phyloP scores from a whole-genome alignment of 2,797 vertebrate genomes.

The Galago senegalensis region DNA sequence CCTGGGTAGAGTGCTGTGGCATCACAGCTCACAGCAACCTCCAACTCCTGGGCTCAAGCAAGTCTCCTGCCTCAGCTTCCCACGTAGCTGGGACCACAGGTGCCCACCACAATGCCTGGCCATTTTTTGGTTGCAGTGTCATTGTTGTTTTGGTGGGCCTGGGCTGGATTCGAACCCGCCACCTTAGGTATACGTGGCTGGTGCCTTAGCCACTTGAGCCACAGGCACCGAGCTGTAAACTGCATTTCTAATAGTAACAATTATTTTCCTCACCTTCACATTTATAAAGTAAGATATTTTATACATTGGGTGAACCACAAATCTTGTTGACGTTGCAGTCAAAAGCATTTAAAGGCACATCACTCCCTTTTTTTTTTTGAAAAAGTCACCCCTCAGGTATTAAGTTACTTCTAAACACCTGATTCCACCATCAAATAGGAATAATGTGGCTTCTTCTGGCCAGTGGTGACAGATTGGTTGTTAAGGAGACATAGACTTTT shows the following conservation, averaged over 20 bases:
- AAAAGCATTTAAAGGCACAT: slow-evolving; percentile 85
- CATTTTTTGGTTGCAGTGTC: too few relatives aligned
- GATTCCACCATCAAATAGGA: slow-evolving; percentile 66
- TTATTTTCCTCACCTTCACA: slow-evolving; percentile 81
- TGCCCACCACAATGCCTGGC: too few relatives aligned
- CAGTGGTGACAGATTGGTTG: background rate
- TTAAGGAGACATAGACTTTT: slow-evolving; percentile 64
- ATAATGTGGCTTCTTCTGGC: slow-evolving; percentile 65
- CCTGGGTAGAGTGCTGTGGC: too few relatives aligned
- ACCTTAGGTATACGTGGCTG: too few relatives aligned
- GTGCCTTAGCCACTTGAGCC: too few relatives aligned
- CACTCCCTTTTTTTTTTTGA: slow-evolving; percentile 83
- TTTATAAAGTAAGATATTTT: slow-evolving; percentile 87
- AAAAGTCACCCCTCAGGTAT: slow-evolving; percentile 85
- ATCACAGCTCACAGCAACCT: too few relatives aligned
- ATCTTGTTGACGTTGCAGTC: slow-evolving; percentile 87
- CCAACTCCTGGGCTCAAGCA: too few relatives aligned
- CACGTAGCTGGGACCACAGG: too few relatives aligned
- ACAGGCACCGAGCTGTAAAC: background rate
- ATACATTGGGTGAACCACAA: slow-evolving; percentile 83
- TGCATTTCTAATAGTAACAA: slow-evolving; percentile 56
- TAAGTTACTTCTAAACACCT: slow-evolving; percentile 79
- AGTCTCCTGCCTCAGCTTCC: too few relatives aligned
- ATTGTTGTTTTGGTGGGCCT: too few relatives aligned
- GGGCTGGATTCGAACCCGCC: too few relatives aligned